Percentiles rank a stretch among this genome's conserved stretches.
These are phyloP conservation scores for Acropora yongei DNA, from an alignment of 64 coral and sea anemone genomes.

Conservation along the genomic window DNA sequence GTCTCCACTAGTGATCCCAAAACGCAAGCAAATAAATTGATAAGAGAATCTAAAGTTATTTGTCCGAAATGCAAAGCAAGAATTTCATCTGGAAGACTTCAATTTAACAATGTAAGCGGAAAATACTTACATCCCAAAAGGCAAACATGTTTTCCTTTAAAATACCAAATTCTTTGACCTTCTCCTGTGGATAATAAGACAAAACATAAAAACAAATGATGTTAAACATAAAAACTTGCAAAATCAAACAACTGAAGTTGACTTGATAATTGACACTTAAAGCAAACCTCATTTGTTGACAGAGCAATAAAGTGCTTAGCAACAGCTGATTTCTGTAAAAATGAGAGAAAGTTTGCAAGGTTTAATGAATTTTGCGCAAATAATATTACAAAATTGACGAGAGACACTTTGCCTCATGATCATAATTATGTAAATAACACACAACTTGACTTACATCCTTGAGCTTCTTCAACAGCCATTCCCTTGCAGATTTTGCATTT, in stretches of 20 bases:
- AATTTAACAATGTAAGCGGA: not conserved
- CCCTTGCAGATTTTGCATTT: slow-evolving; percentile 90
- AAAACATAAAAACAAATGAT: not conserved
- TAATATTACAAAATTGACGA: too few species aligned
- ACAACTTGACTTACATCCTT: slow-evolving; percentile 79
- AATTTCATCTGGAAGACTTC: not conserved
- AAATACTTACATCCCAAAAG: slow-evolving; percentile 98
- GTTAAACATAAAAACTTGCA: not conserved
- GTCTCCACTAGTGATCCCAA: not conserved
- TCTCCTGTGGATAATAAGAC: slow-evolving; percentile 50
- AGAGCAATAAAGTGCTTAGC: slow-evolving; percentile 99
- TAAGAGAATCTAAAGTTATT: too few species aligned
- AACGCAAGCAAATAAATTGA: too few species aligned
- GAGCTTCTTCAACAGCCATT: slow-evolving; percentile 81
- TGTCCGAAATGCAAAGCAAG: not conserved
- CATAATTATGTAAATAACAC: too few species aligned
- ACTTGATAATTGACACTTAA: too few species aligned
- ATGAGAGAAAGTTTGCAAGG: not conserved
- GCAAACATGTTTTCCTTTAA: slow-evolving; percentile 97
- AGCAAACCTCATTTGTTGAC: slow-evolving; percentile 88
- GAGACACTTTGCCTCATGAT: too few species aligned
- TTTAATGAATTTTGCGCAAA: not conserved
- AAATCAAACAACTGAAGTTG: not conserved
- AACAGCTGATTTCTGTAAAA: slow-evolving; percentile 80
- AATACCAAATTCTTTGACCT: slow-evolving; percentile 98